Base-by-base conservation (phyloP, 2,888 invertebrate genomes). In the Drosophila robusta region DNA sequence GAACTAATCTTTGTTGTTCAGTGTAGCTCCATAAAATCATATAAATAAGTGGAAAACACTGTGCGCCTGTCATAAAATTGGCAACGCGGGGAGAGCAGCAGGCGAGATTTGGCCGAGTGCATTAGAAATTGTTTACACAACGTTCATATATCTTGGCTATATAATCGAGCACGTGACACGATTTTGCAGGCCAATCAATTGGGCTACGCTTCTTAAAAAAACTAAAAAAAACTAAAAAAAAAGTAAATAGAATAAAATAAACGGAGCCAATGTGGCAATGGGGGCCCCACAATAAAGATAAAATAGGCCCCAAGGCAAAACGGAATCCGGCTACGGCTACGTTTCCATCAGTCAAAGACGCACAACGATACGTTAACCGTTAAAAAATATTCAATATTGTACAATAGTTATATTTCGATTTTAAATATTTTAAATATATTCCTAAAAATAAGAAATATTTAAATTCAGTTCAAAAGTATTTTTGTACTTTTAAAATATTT, bases 221-320 rank as follows among this genome's bases (percentile, higher is more conserved):
- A 18, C 14, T 18, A 36, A 26, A 4, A 52, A 52, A 3, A 39
- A 41, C 26, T 2, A 39, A 24, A 14, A 34, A n/a, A 14, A 24
- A 8, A 24, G 39, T 3, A 29, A 42, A 12, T 1, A n/a, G 18
- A 41, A 55, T 26, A 44, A 24, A 16, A 32, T 42, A 39, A 29
- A 42, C 26, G 38, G 18, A 26, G 8, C 42, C 41, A 46, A 41
- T 45, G 64, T 45, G 51, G 39, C 63, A 56, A 76, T 76, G 63
- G 32, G 49, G 63, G 49, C 47, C 44, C 55, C 44, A 64, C 36
- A 77, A 81, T 87, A 83, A 87, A 83, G 87, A 83, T 83, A 79
- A 75, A 61, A 11, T 11, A 11, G 9, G 46, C 9, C 22, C 47
- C 36, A 51, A 51, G 42, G 54, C 55, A 11, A 41, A 44, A 22